Percentiles rank a stretch among this genome's conserved stretches.
Evolutionary conservation across 2,888 invertebrate species (phyloP).

Genomic region (Diogma glabrata): DNA sequence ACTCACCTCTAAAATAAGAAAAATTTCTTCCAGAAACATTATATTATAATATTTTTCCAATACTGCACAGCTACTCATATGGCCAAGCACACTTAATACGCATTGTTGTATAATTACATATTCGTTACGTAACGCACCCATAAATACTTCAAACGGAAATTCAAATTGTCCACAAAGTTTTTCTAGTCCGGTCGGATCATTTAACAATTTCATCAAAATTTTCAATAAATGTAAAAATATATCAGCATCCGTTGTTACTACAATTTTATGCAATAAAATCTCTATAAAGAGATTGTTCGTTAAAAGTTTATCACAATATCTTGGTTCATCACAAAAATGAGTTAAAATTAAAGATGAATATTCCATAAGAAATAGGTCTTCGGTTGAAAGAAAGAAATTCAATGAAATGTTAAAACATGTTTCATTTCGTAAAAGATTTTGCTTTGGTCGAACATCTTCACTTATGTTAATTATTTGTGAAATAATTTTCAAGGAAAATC

Average conservation of each 20-base stretch:
- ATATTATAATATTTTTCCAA: constrained; percentile 1
- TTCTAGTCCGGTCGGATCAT: not conserved
- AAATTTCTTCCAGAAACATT: constrained; percentile 14
- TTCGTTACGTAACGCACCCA: constrained; percentile 6
- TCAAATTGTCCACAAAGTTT: constrained; percentile 6
- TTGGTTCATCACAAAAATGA: constrained; percentile 13
- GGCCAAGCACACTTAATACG: not conserved
- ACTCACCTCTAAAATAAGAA: constrained; percentile 15
- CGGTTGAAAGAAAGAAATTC: not conserved
- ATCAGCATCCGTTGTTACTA: constrained; percentile 11
- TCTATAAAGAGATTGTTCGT: constrained; percentile 2
- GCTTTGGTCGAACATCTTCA: not conserved
- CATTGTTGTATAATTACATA: constrained; percentile 9
- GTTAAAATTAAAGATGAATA: constrained; percentile 12
- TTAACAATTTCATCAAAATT: constrained; percentile 12
- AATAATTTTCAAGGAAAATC: constrained; percentile 15
- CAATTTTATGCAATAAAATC: constrained; percentile 4
- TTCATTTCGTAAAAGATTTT: constrained; percentile 3
- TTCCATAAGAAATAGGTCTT: constrained; percentile 14
- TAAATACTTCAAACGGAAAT: constrained; percentile 13
- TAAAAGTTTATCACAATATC: constrained; percentile 8
- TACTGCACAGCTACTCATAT: constrained; percentile 1
- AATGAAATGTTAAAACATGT: constrained; percentile 5
- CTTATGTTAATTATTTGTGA: constrained; percentile 10
- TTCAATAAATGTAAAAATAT: constrained; percentile 14